Conservation (phyloP, 2,888 invertebrate genomes). For the Trachelus troglodyta region DNA sequence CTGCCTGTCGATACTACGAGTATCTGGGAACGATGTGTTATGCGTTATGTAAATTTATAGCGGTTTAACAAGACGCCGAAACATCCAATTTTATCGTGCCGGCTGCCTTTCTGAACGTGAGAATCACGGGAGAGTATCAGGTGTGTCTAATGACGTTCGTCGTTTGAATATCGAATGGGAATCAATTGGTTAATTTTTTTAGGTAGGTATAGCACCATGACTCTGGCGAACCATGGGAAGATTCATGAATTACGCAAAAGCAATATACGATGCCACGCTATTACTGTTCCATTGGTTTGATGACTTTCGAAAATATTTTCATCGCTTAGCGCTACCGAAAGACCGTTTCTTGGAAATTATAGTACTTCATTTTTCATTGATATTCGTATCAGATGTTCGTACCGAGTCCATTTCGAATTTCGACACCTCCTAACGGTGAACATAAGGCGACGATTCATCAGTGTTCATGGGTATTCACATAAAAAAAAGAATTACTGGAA, state of each 20-base stretch:
- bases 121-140: constrained; percentile 27
- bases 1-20: no score
- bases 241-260: no score
- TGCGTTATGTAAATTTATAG: constrained; percentile 47
- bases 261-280: no score
- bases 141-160: constrained; percentile 35
- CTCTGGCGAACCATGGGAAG: no score
- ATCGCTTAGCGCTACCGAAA: no score
- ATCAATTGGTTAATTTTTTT: constrained; percentile 49
- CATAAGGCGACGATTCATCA: background rate
- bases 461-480: background rate
- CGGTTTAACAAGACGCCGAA: constrained; percentile 32
- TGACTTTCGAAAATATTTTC: no score
- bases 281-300: no score
- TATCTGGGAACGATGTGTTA: background rate
- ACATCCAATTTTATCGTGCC: background rate
- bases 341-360: no score
- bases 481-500: constrained; percentile 30
- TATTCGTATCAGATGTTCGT: no score
- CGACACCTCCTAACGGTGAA: no score
- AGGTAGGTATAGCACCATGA: background rate
- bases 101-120: background rate
- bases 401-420: no score
- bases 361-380: no score
- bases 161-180: constrained; percentile 49